These are phyloP conservation scores for Meganola albula DNA, from an alignment of 2,888 invertebrate species.

Conservation along the genomic window DNA sequence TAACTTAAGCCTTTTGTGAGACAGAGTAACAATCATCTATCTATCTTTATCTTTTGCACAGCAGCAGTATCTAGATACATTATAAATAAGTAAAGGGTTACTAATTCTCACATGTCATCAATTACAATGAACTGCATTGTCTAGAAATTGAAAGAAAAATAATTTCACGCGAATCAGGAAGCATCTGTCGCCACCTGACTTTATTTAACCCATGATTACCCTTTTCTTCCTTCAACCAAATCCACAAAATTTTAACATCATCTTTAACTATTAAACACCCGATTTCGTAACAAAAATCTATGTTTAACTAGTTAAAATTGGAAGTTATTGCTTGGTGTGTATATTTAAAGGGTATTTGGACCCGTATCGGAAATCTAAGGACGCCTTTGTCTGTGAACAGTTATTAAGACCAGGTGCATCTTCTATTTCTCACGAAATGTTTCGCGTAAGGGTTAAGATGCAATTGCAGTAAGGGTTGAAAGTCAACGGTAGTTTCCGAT, in stretches of 20 bases:
- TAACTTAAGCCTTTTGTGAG: too few species aligned
- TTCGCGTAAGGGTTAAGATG: slow-evolving; percentile 45
- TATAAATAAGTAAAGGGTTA: too few species aligned
- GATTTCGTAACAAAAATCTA: too few species aligned
- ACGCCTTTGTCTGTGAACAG: slow-evolving; percentile 61
- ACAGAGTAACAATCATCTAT: too few species aligned
- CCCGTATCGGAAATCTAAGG: slow-evolving; percentile 59
- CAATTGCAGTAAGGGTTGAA: slow-evolving; percentile 40
- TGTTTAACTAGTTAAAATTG: too few species aligned
- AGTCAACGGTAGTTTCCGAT: slow-evolving; percentile 25
- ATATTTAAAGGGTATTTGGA: slow-evolving; percentile 46
- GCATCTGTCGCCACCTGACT: slow-evolving; percentile 72
- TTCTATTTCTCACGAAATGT: slow-evolving; percentile 67
- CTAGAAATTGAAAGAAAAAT: slow-evolving; percentile 48
- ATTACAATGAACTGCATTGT: slow-evolving; percentile 38
- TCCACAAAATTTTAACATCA: too few species aligned
- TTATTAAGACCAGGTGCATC: slow-evolving; percentile 67
- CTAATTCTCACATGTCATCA: slow-evolving; percentile 72
- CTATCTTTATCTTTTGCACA: too few species aligned
- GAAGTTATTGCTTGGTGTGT: too few species aligned
- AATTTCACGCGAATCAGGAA: slow-evolving; percentile 72
- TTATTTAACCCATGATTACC: slow-evolving; percentile 59
- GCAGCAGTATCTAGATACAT: too few species aligned
- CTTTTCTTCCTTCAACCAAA: slow-evolving; percentile 46
- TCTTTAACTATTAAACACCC: too few species aligned